phyloP scores from a whole-genome alignment of 2,797 vertebrate species.

The Bucorvus abyssinicus region DNA sequence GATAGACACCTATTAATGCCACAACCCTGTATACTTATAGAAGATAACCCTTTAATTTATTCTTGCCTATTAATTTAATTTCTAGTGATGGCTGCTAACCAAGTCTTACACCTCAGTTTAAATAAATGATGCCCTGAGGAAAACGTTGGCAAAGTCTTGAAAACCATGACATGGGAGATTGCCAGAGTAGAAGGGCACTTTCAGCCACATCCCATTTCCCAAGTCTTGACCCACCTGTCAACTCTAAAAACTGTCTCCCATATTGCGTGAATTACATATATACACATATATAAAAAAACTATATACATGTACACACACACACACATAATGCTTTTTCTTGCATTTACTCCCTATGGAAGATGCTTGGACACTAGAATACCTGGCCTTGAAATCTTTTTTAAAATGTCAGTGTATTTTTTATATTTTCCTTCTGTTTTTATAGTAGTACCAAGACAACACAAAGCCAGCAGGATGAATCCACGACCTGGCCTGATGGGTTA shows the following conservation, averaged over 20 bases:
- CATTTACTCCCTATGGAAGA: background rate
- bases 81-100: background rate
- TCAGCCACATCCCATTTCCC: background rate
- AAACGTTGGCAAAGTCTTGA: background rate
- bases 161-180: background rate
- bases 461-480: background rate
- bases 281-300: background rate
- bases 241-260: background rate
- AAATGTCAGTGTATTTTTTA: fast-evolving
- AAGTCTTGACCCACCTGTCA: background rate
- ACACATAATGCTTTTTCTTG: background rate
- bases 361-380: background rate
- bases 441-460: background rate
- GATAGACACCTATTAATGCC: background rate
- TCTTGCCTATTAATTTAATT: background rate
- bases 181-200: background rate
- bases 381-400: background rate
- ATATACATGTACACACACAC: background rate
- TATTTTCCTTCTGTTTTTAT: background rate
- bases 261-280: background rate
- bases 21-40: background rate
- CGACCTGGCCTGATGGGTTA: background rate
- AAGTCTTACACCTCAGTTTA: background rate
- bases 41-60: background rate
- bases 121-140: background rate